Percentiles rank a stretch among this genome's conserved stretches.
phyloP scores from a whole-genome alignment of 1,140 invertebrate species.

The Brachionus plicatilis region DNA sequence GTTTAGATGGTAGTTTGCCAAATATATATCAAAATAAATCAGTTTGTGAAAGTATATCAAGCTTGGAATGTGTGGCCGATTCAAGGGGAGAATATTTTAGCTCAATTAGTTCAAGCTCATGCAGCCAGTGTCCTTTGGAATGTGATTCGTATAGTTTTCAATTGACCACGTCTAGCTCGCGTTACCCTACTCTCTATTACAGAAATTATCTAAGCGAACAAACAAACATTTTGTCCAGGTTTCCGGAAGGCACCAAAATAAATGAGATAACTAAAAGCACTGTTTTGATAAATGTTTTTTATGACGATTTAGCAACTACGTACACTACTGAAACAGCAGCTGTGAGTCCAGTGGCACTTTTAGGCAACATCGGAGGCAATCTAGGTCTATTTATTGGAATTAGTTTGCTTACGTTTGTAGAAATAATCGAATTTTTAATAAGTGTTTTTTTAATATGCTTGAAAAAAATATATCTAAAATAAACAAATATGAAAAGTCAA shows the following conservation, averaged over 20 bases:
- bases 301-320: slow-evolving; percentile 32
- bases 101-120: background rate
- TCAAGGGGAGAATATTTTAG: slow-evolving; percentile 25
- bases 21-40: background rate
- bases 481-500: background rate
- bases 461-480: background rate
- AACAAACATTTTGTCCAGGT: slow-evolving; percentile 5
- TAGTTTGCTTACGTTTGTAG: slow-evolving; percentile 28
- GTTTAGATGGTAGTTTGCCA: slow-evolving; percentile 37
- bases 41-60: background rate
- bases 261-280: background rate
- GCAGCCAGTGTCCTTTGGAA: slow-evolving; percentile 15
- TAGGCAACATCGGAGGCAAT: slow-evolving; percentile 33
- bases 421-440: slow-evolving; percentile 37
- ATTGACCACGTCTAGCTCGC: slow-evolving; percentile 13
- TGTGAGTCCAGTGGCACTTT: background rate
- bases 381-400: slow-evolving; percentile 38
- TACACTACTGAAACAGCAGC: background rate
- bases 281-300: slow-evolving; percentile 22
- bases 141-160: slow-evolving; percentile 21
- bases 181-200: slow-evolving; percentile 29
- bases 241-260: background rate
- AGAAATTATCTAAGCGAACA: background rate
- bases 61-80: background rate
- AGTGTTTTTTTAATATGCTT: background rate